Evolutionary conservation across 2,113 vertebrate species (phyloP).

Genomic region (Tyrannus savana): DNA sequence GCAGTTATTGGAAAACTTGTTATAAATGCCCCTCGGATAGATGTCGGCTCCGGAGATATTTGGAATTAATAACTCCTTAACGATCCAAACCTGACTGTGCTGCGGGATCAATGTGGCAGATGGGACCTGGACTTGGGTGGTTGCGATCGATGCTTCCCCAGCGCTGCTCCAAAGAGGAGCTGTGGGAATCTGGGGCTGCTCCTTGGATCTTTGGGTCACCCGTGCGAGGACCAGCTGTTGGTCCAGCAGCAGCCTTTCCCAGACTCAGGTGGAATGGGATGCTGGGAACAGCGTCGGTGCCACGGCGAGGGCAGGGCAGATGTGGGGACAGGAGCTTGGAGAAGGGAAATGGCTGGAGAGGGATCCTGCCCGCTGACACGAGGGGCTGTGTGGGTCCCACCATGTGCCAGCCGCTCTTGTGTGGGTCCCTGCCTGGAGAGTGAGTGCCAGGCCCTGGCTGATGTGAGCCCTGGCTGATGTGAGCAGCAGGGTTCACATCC

Average conservation of each 20-base stretch:
- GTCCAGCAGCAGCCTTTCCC: background rate
- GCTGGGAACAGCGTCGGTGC: background rate
- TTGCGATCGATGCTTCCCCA: rapidly evolving
- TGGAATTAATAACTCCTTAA: background rate
- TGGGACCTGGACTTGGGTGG: rapidly evolving
- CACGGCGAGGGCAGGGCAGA: rapidly evolving
- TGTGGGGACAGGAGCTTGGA: too few species aligned
- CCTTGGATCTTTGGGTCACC: rapidly evolving
- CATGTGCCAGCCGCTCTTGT: background rate
- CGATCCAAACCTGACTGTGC: background rate
- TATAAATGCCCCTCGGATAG: background rate
- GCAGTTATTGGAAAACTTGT: background rate
- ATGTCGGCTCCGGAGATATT: background rate
- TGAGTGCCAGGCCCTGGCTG: background rate
- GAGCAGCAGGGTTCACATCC: background rate
- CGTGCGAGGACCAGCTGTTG: background rate
- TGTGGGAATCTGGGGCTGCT: background rate
- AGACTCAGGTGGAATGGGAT: rapidly evolving
- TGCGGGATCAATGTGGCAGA: background rate
- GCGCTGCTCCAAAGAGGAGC: background rate
- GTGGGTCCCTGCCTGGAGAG: background rate
- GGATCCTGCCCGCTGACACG: rapidly evolving
- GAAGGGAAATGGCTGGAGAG: background rate
- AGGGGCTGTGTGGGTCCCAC: background rate
- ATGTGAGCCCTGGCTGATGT: background rate